Base-by-base conservation (phyloP, 2,888 invertebrate genomes). In the Netelia fuscicornis region DNA sequence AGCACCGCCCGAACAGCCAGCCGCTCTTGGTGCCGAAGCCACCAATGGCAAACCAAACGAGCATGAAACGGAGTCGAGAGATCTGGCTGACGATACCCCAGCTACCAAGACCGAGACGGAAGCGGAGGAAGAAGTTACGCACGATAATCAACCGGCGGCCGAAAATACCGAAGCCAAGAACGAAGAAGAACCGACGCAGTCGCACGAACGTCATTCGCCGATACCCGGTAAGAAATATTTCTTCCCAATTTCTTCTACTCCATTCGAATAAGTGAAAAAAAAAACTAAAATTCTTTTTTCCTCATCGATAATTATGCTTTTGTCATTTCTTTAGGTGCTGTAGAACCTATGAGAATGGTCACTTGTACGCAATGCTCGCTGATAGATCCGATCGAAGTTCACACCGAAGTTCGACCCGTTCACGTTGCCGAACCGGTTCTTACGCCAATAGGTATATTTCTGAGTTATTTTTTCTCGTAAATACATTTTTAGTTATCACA, bases 341-440 rank as follows among this genome's bases (percentile, higher is more conserved):
- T 87, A 11, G 95, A 95, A 88, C 94, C 95, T 75, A 92, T 95
- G 89, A 94, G 95, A 88, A 92, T 96, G 91, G 95, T 95, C 85
- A 95, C 95, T 58, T 93, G 93, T 83, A 93, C 96, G 88, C 96
- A 95, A 89, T 94, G 95, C 92, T 95, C 96, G 71, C 94, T 96
- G 86, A 96, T 96, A 89, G 96, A 96, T 91, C 97, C 97, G 62
- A 95, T 96, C 84, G 97, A 97, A 93, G 97, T 97, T 90, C 96
- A 96, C 90, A 95, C 97, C 86, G 96, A 96, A 90, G 95, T 96
- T 90, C 96, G 96, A 89, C 96, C 97, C 78, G 96, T 97, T 74
- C 96, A 96, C 90, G 96, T 96, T 78, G 97, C 97, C 23, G 96
- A 97, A 92, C 96, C 97, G 86, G 96, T 97, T 91, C 94, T 97